phyloP scores from a whole-genome alignment of 2,888 invertebrate genomes.

The Drosophila borealis region DNA sequence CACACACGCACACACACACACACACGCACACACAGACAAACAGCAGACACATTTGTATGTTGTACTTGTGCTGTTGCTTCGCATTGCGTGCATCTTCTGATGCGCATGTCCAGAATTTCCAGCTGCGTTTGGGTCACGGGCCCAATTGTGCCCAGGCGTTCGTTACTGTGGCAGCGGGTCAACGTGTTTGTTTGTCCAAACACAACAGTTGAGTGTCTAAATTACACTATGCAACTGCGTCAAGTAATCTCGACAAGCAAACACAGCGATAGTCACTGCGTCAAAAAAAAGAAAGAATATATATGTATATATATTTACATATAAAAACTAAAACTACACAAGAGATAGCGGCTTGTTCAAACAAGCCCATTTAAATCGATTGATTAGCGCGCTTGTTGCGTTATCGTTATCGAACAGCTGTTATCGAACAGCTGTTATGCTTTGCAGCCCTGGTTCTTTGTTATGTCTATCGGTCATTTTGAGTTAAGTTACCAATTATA shows the following conservation, averaged over 20 bases:
- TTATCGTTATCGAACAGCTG: conserved; percentile 13
- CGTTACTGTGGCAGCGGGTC: conserved; percentile 50
- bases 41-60: conserved; percentile 19
- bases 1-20: conserved; percentile 1
- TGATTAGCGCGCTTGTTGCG: conserved; percentile 16
- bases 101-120: conserved; percentile 67
- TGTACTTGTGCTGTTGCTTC: conserved; percentile 71
- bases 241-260: conserved; percentile 16
- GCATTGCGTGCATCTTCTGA: conserved; percentile 50
- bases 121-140: conserved; percentile 37
- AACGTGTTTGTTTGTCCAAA: conserved; percentile 28
- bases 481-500: background rate
- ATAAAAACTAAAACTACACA: background rate
- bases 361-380: conserved; percentile 17
- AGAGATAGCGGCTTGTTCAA: conserved; percentile 32
- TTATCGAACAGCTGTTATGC: conserved; percentile 12
- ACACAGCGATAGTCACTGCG: conserved; percentile 7
- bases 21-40: background rate
- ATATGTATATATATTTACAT: background rate
- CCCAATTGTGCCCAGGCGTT: conserved; percentile 24
- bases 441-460: conserved; percentile 29
- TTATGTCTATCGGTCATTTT: conserved; percentile 19
- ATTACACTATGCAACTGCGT: conserved; percentile 21
- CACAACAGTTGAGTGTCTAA: conserved; percentile 12
- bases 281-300: conserved; percentile 9